Conservation (phyloP, 2,797 vertebrate genomes). For the Setipinna tenuifilis region DNA sequence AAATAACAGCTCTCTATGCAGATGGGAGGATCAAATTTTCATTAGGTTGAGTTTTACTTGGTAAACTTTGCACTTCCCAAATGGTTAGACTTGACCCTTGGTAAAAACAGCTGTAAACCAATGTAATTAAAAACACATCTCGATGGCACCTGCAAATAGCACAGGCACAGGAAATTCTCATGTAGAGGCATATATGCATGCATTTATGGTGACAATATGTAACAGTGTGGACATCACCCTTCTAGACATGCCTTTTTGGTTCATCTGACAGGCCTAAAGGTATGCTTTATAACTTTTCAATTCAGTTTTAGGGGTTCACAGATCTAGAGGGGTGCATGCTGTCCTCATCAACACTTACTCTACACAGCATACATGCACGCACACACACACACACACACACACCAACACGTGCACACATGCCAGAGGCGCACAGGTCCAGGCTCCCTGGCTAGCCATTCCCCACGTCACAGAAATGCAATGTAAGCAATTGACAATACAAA, state of each 20-base stretch:
- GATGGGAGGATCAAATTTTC: neutral
- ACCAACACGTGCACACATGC: constrained; percentile 23
- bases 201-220: neutral
- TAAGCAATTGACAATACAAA: neutral
- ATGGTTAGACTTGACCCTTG: neutral
- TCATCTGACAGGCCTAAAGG: neutral
- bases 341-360: neutral
- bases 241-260: neutral
- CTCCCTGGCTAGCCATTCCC: neutral
- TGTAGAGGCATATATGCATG: neutral
- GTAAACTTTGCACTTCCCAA: neutral
- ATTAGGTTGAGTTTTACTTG: neutral
- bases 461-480: neutral
- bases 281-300: neutral
- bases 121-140: neutral
- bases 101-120: neutral
- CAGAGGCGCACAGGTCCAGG: neutral
- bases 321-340: neutral
- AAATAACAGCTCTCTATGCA: neutral
- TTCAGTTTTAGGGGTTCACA: neutral
- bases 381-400: constrained; percentile 30
- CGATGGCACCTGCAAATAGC: neutral
- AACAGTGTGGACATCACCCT: neutral
- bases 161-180: neutral
- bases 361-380: neutral